Evolutionary conservation across 2,888 invertebrate genomes (phyloP).

Genomic region (Aelia acuminata): DNA sequence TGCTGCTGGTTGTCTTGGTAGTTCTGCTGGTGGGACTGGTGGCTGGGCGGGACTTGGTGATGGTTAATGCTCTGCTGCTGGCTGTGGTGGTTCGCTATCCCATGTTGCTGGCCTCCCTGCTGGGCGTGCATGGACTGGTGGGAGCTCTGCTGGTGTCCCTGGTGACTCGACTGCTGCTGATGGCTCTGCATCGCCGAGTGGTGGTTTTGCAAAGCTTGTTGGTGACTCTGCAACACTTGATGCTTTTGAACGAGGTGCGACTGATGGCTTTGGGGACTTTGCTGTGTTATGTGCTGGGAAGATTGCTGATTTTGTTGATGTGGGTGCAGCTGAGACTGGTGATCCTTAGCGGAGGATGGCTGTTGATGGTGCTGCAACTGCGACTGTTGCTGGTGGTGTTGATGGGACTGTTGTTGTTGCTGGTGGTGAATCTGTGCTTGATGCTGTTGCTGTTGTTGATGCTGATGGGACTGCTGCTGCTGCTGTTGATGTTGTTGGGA

Average conservation of each 20-base stretch:
- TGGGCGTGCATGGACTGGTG: constrained; percentile 44
- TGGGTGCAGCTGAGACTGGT: constrained; percentile 51
- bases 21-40: not conserved
- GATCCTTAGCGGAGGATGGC: constrained; percentile 25
- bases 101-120: not conserved
- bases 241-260: constrained; percentile 21
- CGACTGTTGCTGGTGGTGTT: constrained; percentile 4
- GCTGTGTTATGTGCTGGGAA: constrained; percentile 3
- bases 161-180: constrained; percentile 51
- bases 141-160: constrained; percentile 50
- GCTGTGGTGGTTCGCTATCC: not conserved
- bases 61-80: not conserved
- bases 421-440: constrained; percentile 14
- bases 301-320: constrained; percentile 48
- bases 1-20: constrained; percentile 5
- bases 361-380: constrained; percentile 20
- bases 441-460: constrained; percentile 2
- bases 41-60: not conserved
- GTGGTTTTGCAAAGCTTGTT: constrained; percentile 52
- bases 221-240: constrained; percentile 46
- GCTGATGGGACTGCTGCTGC: not conserved
- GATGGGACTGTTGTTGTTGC: not conserved
- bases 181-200: constrained; percentile 2
- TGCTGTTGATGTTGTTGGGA: constrained; percentile 5
- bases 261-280: constrained; percentile 54